Conservation (phyloP, 2,113 vertebrate species). For the Trogon surrucura region DNA sequence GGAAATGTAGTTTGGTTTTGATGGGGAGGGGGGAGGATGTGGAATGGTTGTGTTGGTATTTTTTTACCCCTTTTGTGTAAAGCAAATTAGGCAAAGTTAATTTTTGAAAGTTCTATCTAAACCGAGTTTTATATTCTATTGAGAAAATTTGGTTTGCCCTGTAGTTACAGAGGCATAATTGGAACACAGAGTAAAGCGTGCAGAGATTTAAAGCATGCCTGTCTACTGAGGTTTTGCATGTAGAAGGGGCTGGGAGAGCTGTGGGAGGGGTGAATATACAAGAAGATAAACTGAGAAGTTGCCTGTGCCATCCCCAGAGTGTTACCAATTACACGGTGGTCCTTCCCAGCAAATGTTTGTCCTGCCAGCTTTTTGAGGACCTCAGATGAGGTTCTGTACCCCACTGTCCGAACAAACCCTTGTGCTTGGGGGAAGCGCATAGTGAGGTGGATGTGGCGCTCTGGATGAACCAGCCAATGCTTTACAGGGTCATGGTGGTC, state of each 20-base stretch:
- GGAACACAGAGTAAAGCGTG: neutral
- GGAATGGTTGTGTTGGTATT: neutral
- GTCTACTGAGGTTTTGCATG: neutral
- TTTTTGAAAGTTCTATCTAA: neutral
- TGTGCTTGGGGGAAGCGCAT: neutral
- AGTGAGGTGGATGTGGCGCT: neutral
- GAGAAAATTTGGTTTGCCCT: neutral
- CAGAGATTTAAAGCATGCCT: neutral
- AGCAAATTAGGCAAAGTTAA: neutral
- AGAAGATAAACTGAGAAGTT: neutral
- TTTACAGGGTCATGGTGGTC: neutral
- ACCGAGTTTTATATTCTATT: neutral
- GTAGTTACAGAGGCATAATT: neutral
- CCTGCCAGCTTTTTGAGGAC: neutral
- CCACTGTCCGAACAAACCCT: neutral
- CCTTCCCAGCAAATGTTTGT: neutral
- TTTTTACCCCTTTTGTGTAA: neutral
- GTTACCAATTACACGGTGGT: accelerated
- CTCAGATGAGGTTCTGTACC: neutral
- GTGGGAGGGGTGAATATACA: neutral
- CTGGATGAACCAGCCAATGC: neutral
- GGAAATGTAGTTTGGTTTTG: slow-evolving; percentile 42
- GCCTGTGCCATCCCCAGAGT: neutral
- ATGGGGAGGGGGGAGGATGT: neutral
- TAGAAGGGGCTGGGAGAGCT: neutral